Base-by-base conservation (phyloP, 1,140 invertebrate genomes). In the Drosophila insularis region DNA sequence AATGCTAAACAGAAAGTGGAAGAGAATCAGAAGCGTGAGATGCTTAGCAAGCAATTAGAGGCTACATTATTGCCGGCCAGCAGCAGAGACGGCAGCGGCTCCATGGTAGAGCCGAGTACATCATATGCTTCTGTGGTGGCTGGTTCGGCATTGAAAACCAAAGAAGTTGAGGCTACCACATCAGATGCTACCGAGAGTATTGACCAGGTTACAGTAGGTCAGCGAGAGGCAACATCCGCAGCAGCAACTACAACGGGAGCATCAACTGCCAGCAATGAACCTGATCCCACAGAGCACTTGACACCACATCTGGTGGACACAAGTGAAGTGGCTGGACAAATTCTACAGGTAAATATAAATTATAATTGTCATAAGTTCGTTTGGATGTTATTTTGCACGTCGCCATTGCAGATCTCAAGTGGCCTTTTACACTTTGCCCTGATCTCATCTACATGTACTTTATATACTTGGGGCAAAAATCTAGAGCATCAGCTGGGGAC, bases 401-500 rank as follows among this genome's bases (percentile, higher is more conserved):
- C 0, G 31, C 1, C 21, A 31, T 74, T 61, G 39, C 14, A 94
- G 93, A 92, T 95, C 37, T 92, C 93, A 27, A 94, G 94, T 92
- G 95, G 95, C 31, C 93, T 93, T 72, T 94, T 94, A 72, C 95
- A 96, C 85, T 94, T 93, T 74, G 92, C 93, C 13, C 71, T 95
- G 50, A 85, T 95, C 37, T 95, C 95, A 27, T 92, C 92, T 8
- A 92, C 93, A 66, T 94, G 94, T 46, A 92, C 93, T 37, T 79
- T 95, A 0, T 95, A 94, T 77, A 93, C 94, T 1, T 96, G 95
- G 94, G 95, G 95, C 17, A 92, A 94, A 55, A 95, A 95, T 89
- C 80, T 94, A 37, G 95, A 95, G 86, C 95, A 95, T 58, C 95
- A 96, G 84, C 89, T 96, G 19, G 95, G 95, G 23, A 91, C 90